Base-by-base conservation (phyloP, 2,113 vertebrate species). In the Eulemur macaco region DNA sequence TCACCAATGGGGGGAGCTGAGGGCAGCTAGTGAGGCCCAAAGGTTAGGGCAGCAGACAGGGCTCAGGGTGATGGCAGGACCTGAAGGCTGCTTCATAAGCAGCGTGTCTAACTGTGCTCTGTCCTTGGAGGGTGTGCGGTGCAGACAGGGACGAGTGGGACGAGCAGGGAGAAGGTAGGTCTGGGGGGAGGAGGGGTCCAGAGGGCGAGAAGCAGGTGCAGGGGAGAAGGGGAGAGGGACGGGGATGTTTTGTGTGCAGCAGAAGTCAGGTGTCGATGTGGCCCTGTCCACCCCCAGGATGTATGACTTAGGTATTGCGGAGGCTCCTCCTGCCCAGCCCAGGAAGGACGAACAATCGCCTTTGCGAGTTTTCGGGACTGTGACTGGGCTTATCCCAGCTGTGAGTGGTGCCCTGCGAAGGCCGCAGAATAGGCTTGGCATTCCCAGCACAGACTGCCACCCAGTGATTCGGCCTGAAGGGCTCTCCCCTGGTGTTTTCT, bases 151-250 rank as follows among this genome's bases (percentile, higher is more conserved):
- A 54, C 0, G 17, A 54, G 52, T 1, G 17, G 17, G 23, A 2
- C 37, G 47, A 58, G 10, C 37, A 25, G 13, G 15, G 47, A 3
- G 34, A 52, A n/a, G 10, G 27, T 11, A 60, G 17, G 13, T 8
- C 31, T 8, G 2, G 31, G 18, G 18, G 5, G 7, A 58, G 64
- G 80, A 63, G 9, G 25, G 14, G 25, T 56, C 31, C 47, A 66
- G 21, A 20, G 11, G 34, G 14, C 11, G 27, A 64, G 6, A 64
- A 89, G 68, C 37, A 45, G 13, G 23, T n/a, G 0, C 12, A 15
- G 0, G 2, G 4, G 42, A 39, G 6, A 4, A 78, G 27, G 17
- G 50, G 42, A 89, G 7, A 29, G 1, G 25, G 13, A 39, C 3
- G 18, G n/a, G 34, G 54, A 66, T 1, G 20, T 50, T 56, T 63